A percentile compares a stretch with the other conserved stretches of the same genome.
Evolutionary conservation across 2,888 invertebrate species (phyloP).

Genomic region (Criorhina ranunculi): DNA sequence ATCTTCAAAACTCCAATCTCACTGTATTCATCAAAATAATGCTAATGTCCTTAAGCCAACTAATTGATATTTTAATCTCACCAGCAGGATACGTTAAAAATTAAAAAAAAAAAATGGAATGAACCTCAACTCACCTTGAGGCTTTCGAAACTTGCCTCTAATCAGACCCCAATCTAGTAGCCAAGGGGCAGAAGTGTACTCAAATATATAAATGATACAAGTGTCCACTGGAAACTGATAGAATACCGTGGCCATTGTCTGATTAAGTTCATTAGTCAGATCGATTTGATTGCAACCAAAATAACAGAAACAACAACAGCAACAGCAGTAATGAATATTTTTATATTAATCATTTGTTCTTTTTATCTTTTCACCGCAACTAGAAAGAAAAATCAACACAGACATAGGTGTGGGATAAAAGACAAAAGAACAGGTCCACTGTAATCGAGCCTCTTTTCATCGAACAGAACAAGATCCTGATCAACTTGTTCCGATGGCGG

Average conservation of each 20-base stretch:
- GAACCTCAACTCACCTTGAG: neutral
- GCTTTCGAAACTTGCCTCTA: neutral
- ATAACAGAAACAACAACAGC: slow-evolving; percentile 8
- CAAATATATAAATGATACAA: neutral
- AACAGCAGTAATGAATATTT: neutral
- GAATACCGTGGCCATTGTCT: neutral
- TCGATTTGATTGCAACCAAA: slow-evolving; percentile 11
- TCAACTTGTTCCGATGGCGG: slow-evolving; percentile 32
- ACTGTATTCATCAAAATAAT: neutral
- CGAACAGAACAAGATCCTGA: slow-evolving; percentile 35
- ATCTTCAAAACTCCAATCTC: neutral
- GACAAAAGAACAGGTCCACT: slow-evolving; percentile 33
- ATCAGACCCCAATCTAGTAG: slow-evolving; percentile 27
- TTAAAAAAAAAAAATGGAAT: too few species aligned
- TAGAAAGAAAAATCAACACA: neutral
- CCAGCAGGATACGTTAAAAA: neutral
- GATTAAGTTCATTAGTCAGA: slow-evolving; percentile 10
- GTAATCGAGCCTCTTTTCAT: slow-evolving; percentile 34
- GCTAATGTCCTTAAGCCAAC: neutral
- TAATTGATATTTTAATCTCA: neutral
- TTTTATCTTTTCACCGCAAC: slow-evolving; percentile 17
- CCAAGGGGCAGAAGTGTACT: slow-evolving; percentile 1
- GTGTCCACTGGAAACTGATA: neutral
- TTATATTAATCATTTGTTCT: slow-evolving; percentile 2
- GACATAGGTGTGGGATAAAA: too few species aligned